Base-by-base conservation (phyloP, 2,113 vertebrate genomes). In the Syrrhaptes paradoxus region DNA sequence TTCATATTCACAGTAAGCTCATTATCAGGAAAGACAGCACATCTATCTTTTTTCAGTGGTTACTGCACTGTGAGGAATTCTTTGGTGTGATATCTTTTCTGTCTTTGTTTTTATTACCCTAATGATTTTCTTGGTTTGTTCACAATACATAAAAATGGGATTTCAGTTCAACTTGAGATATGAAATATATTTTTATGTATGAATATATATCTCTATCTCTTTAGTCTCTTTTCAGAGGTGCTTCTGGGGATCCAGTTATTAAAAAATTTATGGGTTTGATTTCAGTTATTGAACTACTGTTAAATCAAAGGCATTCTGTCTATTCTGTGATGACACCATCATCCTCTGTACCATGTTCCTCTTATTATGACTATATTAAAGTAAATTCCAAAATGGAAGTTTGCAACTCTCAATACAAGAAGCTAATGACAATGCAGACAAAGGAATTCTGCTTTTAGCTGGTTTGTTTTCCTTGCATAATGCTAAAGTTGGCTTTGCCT, bases 271-370 rank as follows among this genome's bases (percentile, higher is more conserved):
- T 74, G 41, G 7, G 28, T 83, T 95, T 95, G 8, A 11, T 86
- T 95, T 96, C 63, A 83, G 59, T 90, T 94, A 91, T 91, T 95
- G 72, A 93, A 81, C 46, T 55, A 41, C 49, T 71, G 14, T 45
- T 88, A 88, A 88, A 96, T 90, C 68, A 93, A 91, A 90, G 10
- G 1, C 24, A 63, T 67, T 87, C 46, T 95, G 17, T 81, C 41
- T 86, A 24, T 96, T 81, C 66, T 63, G 36, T 86, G 58, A 79
- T 51, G 31, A 57, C 48, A 74, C 41, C 20, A 21, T 12, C 34
- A 48, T 12, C 32, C 58, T 68, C 45, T 75, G 26, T 58, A 58
- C 49, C 17, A 9, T 36, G 6, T 63, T 78, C 16, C 12, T 61
- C 54, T 83, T 86, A 83, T 28, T 93, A 76, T 59, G 41, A 86